A percentile compares a stretch with the other conserved stretches of the same genome.
Evolutionary conservation across 64 coral and sea anemone species (phyloP).

Genomic region (Montipora efflorescens): DNA sequence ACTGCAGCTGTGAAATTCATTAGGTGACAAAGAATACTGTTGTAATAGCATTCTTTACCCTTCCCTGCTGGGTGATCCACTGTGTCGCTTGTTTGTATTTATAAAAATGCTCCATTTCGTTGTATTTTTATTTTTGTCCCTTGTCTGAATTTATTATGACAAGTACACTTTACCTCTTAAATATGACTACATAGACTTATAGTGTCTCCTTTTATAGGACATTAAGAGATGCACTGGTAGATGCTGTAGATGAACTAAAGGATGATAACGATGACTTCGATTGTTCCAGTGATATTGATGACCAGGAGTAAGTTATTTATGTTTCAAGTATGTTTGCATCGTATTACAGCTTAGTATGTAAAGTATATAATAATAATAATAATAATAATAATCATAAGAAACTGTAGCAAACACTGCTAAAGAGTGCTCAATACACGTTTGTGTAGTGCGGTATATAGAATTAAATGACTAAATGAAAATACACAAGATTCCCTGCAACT

Average conservation of each 20-base stretch:
- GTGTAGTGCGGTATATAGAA: too few species aligned
- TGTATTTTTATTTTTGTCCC: neutral
- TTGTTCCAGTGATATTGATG: conserved; percentile 10
- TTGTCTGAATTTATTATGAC: conserved; percentile 1
- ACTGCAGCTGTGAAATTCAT: neutral
- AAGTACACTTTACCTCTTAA: conserved; percentile 7
- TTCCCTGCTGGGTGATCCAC: neutral
- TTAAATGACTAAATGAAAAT: too few species aligned
- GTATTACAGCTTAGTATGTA: neutral
- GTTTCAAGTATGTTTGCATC: neutral
- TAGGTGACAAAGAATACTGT: neutral
- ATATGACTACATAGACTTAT: neutral
- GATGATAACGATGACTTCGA: neutral
- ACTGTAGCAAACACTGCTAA: neutral
- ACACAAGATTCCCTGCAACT: too few species aligned
- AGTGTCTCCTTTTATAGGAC: neutral
- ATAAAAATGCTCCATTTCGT: neutral
- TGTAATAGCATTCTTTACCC: conserved; percentile 7
- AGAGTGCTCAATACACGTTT: too few species aligned
- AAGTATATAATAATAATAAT: neutral
- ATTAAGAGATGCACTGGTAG: conserved; percentile 7
- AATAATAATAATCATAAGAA: too few species aligned
- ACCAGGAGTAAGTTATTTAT: conserved; percentile 19
- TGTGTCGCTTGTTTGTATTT: neutral
- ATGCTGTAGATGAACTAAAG: neutral